Conservation (phyloP, 2,113 vertebrate species). For the Percopsis transmontana region DNA sequence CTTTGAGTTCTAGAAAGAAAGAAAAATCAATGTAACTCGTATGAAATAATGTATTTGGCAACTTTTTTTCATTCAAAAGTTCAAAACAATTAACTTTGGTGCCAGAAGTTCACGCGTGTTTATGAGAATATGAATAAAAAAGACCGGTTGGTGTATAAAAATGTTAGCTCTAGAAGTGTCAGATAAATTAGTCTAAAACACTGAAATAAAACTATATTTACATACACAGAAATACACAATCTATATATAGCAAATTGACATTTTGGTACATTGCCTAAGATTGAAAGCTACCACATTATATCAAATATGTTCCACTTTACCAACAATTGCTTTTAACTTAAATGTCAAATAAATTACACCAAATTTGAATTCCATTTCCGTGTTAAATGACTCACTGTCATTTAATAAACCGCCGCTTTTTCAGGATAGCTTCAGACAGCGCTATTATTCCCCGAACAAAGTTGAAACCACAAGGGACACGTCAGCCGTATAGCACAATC, state of each 20-base stretch:
- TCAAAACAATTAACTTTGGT: not conserved
- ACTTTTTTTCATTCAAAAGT: not conserved
- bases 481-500: conserved; percentile 17
- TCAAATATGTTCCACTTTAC: too few relatives aligned
- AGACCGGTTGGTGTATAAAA: too few relatives aligned
- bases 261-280: too few relatives aligned
- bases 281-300: too few relatives aligned
- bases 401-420: not conserved
- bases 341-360: not conserved
- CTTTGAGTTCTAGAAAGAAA: conserved; percentile 4
- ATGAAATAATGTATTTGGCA: not conserved
- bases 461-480: conserved; percentile 17
- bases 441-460: conserved; percentile 12
- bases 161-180: not conserved
- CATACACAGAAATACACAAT: too few relatives aligned
- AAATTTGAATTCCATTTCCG: not conserved
- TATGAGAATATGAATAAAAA: too few relatives aligned
- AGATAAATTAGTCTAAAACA: not conserved
- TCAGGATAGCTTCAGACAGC: conserved; percentile 3
- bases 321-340: not conserved
- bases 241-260: too few relatives aligned
- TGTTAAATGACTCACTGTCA: not conserved
- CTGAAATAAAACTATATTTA: too few relatives aligned
- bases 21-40: conserved; percentile 3
- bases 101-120: not conserved